phyloP scores from a whole-genome alignment of 2,888 invertebrate genomes.

The Shargacucullia verbasci region DNA sequence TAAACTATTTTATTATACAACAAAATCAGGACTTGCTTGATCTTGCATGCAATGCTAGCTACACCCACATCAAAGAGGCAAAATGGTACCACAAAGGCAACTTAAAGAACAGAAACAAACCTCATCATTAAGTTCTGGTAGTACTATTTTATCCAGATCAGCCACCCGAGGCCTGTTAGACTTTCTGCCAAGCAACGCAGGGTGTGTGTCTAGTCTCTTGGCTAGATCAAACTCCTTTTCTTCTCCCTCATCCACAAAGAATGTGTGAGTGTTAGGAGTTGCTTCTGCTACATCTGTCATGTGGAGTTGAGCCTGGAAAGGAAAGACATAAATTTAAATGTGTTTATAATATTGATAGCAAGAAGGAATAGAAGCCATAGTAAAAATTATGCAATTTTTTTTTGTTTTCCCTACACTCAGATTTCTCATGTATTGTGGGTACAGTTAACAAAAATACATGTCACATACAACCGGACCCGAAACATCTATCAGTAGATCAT shows the following conservation, averaged over 20 bases:
- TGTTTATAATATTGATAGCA: too few relatives aligned
- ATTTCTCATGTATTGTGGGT: too few relatives aligned
- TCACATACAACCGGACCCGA: too few relatives aligned
- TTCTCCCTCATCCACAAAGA: constrained; percentile 92
- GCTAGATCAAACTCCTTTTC: constrained; percentile 92
- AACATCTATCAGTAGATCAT: too few relatives aligned
- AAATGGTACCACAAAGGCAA: too few relatives aligned
- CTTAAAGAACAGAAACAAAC: constrained; percentile 68
- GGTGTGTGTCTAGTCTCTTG: constrained; percentile 93
- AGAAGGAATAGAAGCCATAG: too few relatives aligned
- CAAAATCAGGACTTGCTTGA: too few relatives aligned
- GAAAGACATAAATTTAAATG: neutral
- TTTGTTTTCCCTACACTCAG: too few relatives aligned
- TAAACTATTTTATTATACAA: too few relatives aligned
- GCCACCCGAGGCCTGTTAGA: constrained; percentile 92
- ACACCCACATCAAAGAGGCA: neutral
- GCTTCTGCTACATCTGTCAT: constrained; percentile 93
- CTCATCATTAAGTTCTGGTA: constrained; percentile 90
- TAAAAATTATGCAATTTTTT: too few relatives aligned
- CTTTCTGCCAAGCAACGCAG: constrained; percentile 90
- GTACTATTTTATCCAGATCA: constrained; percentile 86
- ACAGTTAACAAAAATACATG: too few relatives aligned
- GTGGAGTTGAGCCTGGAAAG: constrained; percentile 94
- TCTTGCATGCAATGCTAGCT: too few relatives aligned
- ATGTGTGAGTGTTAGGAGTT: constrained; percentile 93